Evolutionary conservation across 2,113 vertebrate species (phyloP).

Genomic region (Catharus fuscescens): DNA sequence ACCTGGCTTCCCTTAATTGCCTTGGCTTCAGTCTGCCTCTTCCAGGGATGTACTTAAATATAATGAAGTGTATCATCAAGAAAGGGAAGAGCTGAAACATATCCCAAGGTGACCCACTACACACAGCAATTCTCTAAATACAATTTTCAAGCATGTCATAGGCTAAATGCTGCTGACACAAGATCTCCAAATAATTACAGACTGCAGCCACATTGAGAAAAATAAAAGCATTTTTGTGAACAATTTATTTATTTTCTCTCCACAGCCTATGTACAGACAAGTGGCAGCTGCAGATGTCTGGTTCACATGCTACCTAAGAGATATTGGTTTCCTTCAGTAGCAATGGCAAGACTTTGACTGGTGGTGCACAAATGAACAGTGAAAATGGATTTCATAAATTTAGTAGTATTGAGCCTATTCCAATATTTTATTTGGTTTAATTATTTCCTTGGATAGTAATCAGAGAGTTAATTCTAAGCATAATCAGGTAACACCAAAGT

Average conservation of each 20-base stretch:
- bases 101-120: conserved; percentile 1
- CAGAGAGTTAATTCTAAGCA: neutral
- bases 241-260: neutral
- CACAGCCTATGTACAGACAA: neutral
- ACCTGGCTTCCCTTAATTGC: neutral
- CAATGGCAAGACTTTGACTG: neutral
- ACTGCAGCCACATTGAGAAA: neutral
- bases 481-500: neutral
- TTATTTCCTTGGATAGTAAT: neutral
- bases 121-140: neutral
- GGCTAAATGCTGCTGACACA: neutral
- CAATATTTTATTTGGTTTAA: neutral
- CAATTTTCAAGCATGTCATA: neutral
- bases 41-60: neutral
- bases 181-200: conserved; percentile 2
- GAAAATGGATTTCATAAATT: neutral
- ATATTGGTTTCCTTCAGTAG: neutral
- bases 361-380: neutral
- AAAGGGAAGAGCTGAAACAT: neutral
- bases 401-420: neutral
- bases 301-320: neutral
- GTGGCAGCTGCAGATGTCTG: neutral
- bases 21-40: neutral
- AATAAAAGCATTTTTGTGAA: neutral
- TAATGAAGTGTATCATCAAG: neutral